Evolutionary conservation across 2,888 invertebrate species (phyloP).

Genomic region (Chalcosyrphus nemorum): DNA sequence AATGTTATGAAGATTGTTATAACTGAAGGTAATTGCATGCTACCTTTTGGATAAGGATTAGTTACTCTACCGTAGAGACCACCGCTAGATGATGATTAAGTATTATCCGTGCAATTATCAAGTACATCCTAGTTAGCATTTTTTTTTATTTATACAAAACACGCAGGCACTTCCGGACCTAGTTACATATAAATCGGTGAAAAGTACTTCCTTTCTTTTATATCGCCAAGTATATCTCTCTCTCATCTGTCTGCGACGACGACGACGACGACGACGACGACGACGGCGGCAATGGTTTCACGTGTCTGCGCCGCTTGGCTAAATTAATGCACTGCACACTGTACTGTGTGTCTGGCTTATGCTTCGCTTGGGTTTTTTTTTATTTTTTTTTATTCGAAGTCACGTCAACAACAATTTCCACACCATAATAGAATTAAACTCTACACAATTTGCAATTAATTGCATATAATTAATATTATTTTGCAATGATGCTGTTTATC

Average conservation of each 20-base stretch:
- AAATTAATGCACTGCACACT: constrained; percentile 17
- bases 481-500: constrained; percentile 59
- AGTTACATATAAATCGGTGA: constrained; percentile 34
- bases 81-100: too few relatives aligned
- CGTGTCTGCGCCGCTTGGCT: constrained; percentile 59
- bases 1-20: too few relatives aligned
- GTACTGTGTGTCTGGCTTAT: constrained; percentile 56
- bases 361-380: constrained; percentile 5
- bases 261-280: background rate
- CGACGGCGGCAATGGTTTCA: constrained; percentile 41
- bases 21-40: too few relatives aligned
- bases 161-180: constrained; percentile 7
- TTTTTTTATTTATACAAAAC: background rate
- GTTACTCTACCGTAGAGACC: too few relatives aligned
- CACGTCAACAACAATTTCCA: constrained; percentile 67
- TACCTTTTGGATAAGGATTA: too few relatives aligned
- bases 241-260: constrained; percentile 17
- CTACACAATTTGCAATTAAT: constrained; percentile 68
- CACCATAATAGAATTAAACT: constrained; percentile 67
- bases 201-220: constrained; percentile 40
- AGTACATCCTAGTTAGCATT: background rate
- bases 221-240: constrained; percentile 31
- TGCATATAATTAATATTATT: constrained; percentile 67
- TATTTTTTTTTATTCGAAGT: constrained; percentile 38
- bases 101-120: background rate